A percentile compares a stretch with the other conserved stretches of the same genome.
phyloP scores from a whole-genome alignment of 35 echinoderm and acorn worm species.

The Holothuria glaberrima region DNA sequence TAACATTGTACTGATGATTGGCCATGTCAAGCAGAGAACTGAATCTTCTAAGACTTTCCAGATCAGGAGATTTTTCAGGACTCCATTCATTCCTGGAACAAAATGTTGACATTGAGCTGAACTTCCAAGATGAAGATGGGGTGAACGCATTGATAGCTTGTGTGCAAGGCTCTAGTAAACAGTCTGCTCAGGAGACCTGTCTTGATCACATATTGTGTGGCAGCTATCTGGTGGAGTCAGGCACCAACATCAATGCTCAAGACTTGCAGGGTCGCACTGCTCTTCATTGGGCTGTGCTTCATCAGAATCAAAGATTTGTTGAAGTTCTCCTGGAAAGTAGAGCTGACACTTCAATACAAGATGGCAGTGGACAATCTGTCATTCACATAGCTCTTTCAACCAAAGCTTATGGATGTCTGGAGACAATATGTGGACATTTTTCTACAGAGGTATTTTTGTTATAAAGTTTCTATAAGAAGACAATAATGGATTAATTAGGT shows the following conservation, averaged over 20 bases:
- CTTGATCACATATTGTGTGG: neutral
- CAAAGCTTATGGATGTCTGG: neutral
- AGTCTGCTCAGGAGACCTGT: neutral
- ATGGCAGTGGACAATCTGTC: neutral
- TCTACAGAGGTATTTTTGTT: constrained; percentile 3
- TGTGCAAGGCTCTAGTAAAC: neutral
- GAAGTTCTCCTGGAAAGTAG: constrained; percentile 8
- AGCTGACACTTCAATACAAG: neutral
- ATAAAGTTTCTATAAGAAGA: no score
- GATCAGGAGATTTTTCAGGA: constrained; percentile 22
- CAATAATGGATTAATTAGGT: no score
- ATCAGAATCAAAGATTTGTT: neutral
- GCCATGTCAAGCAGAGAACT: constrained; percentile 9
- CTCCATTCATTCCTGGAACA: constrained; percentile 1
- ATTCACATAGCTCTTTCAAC: constrained; percentile 2
- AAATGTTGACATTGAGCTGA: neutral
- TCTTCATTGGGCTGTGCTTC: constrained; percentile 8
- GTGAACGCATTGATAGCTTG: constrained; percentile 12
- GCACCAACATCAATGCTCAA: neutral
- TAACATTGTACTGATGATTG: neutral
- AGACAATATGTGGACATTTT: constrained; percentile 12
- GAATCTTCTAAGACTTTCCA: neutral
- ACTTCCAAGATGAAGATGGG: constrained; percentile 14
- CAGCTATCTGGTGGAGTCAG: constrained; percentile 2
- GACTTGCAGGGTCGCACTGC: neutral